Base-by-base conservation (phyloP, 2,888 invertebrate genomes). In the Pilophorus perplexus region DNA sequence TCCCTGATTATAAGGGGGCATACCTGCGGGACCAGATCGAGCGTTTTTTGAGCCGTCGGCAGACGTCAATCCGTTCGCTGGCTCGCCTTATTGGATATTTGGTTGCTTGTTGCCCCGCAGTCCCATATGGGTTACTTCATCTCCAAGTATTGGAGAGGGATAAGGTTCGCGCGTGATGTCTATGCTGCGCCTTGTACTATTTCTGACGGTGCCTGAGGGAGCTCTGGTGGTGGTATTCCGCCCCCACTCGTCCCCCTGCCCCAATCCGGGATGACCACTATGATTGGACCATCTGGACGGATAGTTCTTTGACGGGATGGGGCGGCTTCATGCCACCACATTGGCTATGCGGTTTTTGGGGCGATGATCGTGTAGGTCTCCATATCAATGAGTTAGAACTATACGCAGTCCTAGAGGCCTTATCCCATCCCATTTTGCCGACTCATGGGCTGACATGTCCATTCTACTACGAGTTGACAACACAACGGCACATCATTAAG, bases 351-450 rank as follows among this genome's bases (percentile, higher is more conserved):
- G 33, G 33, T 33, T 33, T 6, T 16, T 48, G 48, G 48, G 48
- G 22, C 20, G 6, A 5, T 48, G 42, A 14, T 5, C 16, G 10
- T 5, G 42, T 5, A 14, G 23, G 8, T 22, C 8, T 6, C 48
- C 48, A 48, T 22, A 48, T 48, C 48, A 48, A 48, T 22, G 48
- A 48, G 23, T 20, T 20, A 23, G 48, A 48, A 48, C 23, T 48
- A 18, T 23, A 14, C 4, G 48, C 48, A 10, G 48, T 48, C n/a
- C 14, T 5, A 22, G 48, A 48, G 22, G 48, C 22, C 14, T 22
- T 48, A 8, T 18, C n/a, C n/a, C n/a, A n/a, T n/a, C 16, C 48
- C 48, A 48, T 48, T 48, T 48, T 48, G 48, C 48, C 5, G 48
- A 48, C 8, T 5, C 48, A 4, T 48, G 48, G 48, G 10, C 22